phyloP scores from a whole-genome alignment of 2,113 vertebrate genomes.

The Pimephales promelas region DNA sequence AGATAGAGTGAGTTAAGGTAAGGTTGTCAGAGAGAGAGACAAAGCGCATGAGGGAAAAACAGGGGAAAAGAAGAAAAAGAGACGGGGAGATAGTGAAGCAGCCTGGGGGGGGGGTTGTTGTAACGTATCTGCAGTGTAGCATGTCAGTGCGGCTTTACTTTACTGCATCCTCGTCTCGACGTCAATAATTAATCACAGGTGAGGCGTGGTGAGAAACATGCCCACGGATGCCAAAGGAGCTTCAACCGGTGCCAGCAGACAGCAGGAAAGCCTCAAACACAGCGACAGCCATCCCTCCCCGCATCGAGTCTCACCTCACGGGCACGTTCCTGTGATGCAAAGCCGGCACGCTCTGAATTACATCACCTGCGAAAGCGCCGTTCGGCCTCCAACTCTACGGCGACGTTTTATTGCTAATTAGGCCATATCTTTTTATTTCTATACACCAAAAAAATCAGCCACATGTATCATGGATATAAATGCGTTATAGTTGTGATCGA shows the following conservation, averaged over 20 bases:
- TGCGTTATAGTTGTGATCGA: conserved; percentile 50
- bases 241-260: conserved; percentile 49
- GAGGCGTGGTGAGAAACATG: conserved; percentile 50
- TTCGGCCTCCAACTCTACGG: conserved; percentile 16
- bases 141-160: conserved; percentile 30
- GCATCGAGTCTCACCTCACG: conserved; percentile 32
- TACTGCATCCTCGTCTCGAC: conserved; percentile 40
- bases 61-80: conserved; percentile 15
- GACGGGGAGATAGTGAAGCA: conserved; percentile 25
- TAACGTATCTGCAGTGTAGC: conserved; percentile 31
- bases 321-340: conserved; percentile 48
- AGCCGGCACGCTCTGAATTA: conserved; percentile 44
- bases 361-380: conserved; percentile 42
- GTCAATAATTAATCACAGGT: conserved; percentile 62
- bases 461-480: conserved; percentile 58
- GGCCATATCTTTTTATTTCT: conserved; percentile 57
- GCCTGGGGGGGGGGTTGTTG: conserved; percentile 38
- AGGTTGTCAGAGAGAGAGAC: conserved; percentile 21
- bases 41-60: conserved; percentile 32
- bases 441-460: conserved; percentile 56
- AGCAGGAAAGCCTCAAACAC: conserved; percentile 24
- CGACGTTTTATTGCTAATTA: conserved; percentile 60
- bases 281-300: conserved; percentile 49
- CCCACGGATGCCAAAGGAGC: conserved; percentile 45
- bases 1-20: conserved; percentile 36